These are phyloP conservation scores for Macropodus opercularis DNA, from an alignment of 2,797 vertebrate species.

Conservation along the genomic window DNA sequence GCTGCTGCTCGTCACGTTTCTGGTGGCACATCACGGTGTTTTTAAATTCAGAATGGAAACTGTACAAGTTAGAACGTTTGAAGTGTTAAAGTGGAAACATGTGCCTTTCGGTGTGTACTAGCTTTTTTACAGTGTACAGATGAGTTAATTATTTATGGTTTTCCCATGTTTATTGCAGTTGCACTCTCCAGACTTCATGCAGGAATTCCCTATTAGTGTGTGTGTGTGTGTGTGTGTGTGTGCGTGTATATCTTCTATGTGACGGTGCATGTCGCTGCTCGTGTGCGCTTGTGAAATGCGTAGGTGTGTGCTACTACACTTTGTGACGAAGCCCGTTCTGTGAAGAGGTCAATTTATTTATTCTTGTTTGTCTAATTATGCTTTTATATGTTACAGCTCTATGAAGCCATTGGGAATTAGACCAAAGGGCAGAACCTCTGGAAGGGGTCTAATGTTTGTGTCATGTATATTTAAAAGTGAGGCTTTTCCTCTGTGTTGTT, in stretches of 20 bases:
- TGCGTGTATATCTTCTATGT: constrained; percentile 16
- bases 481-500: constrained; percentile 24
- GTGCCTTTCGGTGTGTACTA: neutral
- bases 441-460: constrained; percentile 46
- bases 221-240: neutral
- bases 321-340: constrained; percentile 58
- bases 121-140: neutral
- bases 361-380: constrained; percentile 50
- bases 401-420: constrained; percentile 38
- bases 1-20: neutral
- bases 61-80: neutral
- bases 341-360: constrained; percentile 66
- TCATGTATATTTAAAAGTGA: constrained; percentile 39
- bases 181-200: neutral
- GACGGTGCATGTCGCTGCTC: too few relatives aligned
- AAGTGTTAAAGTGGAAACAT: neutral
- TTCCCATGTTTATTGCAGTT: constrained; percentile 8
- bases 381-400: constrained; percentile 47
- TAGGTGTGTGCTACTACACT: constrained; percentile 25
- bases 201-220: neutral
- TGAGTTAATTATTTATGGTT: neutral
- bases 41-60: neutral
- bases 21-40: neutral
- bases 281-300: neutral
- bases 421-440: constrained; percentile 56